Percentiles rank a stretch among this genome's conserved stretches.
phyloP scores from a whole-genome alignment of 2,113 vertebrate genomes.

The Himantopus leucocephalus region DNA sequence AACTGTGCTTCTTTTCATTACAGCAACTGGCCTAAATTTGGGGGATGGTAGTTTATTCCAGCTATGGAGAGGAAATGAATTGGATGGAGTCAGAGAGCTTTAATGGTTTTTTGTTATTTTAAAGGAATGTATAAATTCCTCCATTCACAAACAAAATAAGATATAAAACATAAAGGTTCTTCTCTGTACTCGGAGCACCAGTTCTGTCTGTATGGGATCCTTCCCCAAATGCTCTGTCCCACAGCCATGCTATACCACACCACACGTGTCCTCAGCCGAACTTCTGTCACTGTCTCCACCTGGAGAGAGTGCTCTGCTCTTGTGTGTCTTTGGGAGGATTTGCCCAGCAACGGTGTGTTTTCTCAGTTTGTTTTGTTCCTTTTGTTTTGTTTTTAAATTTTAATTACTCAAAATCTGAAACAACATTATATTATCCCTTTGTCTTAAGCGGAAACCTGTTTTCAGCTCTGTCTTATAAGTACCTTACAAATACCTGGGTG shows the following conservation, averaged over 20 bases:
- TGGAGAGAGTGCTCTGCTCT: background rate
- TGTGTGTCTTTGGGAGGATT: background rate
- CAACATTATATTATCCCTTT: background rate
- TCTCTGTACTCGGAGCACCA: background rate
- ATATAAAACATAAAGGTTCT: background rate
- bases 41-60: background rate
- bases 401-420: background rate
- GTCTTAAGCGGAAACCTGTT: background rate
- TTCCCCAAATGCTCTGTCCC: background rate
- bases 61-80: background rate
- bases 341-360: background rate
- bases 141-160: background rate
- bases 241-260: background rate
- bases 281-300: background rate
- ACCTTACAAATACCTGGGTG: background rate
- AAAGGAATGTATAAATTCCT: background rate
- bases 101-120: background rate
- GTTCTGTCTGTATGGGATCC: background rate
- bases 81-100: background rate
- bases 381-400: no score
- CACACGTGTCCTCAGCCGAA: background rate
- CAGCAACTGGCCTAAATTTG: background rate
- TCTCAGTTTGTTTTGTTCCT: background rate
- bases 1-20: background rate
- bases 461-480: background rate